phyloP scores from a whole-genome alignment of 2,797 vertebrate genomes.

The Rhynchotus rufescens region DNA sequence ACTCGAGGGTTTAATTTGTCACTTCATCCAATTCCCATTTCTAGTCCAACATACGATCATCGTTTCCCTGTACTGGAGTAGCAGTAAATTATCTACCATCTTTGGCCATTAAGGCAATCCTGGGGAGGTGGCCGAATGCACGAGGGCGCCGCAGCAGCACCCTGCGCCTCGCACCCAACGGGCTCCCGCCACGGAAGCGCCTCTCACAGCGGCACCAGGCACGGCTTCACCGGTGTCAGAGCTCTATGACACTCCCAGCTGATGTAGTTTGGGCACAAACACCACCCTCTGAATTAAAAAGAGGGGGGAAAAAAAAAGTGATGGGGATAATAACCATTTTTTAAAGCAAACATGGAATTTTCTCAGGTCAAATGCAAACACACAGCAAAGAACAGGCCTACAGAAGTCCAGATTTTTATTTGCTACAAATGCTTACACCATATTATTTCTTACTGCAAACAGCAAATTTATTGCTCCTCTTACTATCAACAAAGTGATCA shows the following conservation, averaged over 20 bases:
- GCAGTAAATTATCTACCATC: conserved; percentile 24
- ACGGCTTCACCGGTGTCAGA: not conserved
- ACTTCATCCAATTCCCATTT: conserved; percentile 27
- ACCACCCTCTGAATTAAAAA: not conserved
- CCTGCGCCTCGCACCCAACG: not conserved
- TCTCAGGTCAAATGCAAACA: not conserved
- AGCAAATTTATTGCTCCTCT: not conserved
- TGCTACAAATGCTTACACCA: not conserved
- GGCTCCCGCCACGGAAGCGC: not conserved
- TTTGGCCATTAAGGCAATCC: conserved; percentile 31
- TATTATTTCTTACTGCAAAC: not conserved
- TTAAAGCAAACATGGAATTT: not conserved
- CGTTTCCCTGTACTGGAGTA: not conserved
- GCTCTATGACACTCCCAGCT: not conserved
- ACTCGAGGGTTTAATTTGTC: not conserved
- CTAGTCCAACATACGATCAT: conserved; percentile 32
- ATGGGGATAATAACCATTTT: not conserved
- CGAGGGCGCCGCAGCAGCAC: not conserved
- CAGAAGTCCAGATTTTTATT: not conserved
- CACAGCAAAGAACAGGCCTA: not conserved
- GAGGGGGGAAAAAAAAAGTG: not conserved
- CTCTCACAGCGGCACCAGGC: not conserved
- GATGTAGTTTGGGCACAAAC: not conserved
- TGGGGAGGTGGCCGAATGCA: not conserved
- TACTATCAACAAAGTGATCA: not conserved